Percentiles rank a stretch among this genome's conserved stretches.
Conservation (phyloP, 1,140 invertebrate species). For the Vanessa atalanta region DNA sequence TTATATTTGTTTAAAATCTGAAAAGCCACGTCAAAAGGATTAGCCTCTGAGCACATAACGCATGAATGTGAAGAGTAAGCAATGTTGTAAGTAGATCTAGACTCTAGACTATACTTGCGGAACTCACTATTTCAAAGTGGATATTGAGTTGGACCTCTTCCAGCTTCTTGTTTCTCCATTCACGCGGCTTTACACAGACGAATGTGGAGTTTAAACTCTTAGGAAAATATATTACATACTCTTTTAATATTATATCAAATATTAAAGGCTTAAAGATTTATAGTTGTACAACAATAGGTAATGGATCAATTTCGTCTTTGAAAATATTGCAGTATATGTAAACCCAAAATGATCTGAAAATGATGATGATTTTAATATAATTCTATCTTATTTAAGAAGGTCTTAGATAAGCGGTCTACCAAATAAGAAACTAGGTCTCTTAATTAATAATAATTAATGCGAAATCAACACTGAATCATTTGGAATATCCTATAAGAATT, state of each 20-base stretch:
- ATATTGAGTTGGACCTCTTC: slow-evolving; percentile 14
- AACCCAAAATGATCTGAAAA: too few relatives aligned
- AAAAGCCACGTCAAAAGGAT: neutral
- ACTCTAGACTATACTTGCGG: neutral
- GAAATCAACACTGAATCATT: too few relatives aligned
- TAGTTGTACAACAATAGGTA: neutral
- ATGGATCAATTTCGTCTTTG: too few relatives aligned
- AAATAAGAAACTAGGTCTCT: too few relatives aligned
- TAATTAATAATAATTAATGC: too few relatives aligned
- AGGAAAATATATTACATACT: slow-evolving; percentile 1
- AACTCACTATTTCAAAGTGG: slow-evolving; percentile 4
- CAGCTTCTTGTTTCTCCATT: slow-evolving; percentile 9
- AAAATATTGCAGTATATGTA: too few relatives aligned
- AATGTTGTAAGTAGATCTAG: slow-evolving; percentile 4
- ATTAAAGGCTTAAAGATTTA: neutral
- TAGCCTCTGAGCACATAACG: neutral
- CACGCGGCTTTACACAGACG: slow-evolving; percentile 6
- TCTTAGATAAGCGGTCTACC: too few relatives aligned
- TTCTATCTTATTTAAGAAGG: too few relatives aligned
- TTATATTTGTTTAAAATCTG: too few relatives aligned
- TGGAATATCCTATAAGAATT: too few relatives aligned
- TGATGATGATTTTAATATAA: too few relatives aligned
- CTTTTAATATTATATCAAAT: neutral
- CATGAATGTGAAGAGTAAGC: neutral
- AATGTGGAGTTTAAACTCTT: slow-evolving; percentile 1